Evolutionary conservation across 2,113 vertebrate species (phyloP).

Genomic region (Dromiciops gliroides): DNA sequence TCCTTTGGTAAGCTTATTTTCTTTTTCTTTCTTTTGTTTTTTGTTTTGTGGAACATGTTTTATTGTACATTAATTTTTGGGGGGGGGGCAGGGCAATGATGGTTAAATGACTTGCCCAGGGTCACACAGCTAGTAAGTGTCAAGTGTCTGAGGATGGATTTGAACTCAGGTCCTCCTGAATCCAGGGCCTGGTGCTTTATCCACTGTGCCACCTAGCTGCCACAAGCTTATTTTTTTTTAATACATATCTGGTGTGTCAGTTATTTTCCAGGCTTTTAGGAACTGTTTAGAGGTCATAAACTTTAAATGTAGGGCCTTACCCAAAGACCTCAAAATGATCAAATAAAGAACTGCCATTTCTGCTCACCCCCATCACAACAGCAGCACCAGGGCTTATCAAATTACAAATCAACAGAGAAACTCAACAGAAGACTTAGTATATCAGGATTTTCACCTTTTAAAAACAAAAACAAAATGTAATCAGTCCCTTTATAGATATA

Average conservation of each 20-base stretch:
- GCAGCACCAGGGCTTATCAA: background rate
- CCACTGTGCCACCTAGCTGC: no score
- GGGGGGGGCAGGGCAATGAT: no score
- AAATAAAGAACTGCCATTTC: background rate
- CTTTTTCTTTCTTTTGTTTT: no score
- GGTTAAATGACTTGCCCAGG: no score
- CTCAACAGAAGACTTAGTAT: background rate
- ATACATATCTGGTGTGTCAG: background rate
- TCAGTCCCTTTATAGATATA: background rate
- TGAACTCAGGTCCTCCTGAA: no score
- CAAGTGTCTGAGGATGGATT: no score
- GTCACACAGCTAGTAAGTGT: no score
- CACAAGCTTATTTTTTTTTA: background rate
- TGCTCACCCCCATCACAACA: background rate
- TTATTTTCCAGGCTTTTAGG: background rate
- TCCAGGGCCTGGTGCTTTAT: no score
- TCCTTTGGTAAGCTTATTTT: background rate
- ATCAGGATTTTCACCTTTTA: background rate
- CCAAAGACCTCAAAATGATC: background rate
- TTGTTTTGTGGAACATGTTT: no score
- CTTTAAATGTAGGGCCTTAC: background rate
- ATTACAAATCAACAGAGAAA: background rate
- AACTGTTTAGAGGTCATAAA: background rate
- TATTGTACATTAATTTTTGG: no score
- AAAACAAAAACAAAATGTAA: conserved; percentile 9